Conservation (phyloP, 2,888 invertebrate genomes). For the Drosophila yooni region DNA sequence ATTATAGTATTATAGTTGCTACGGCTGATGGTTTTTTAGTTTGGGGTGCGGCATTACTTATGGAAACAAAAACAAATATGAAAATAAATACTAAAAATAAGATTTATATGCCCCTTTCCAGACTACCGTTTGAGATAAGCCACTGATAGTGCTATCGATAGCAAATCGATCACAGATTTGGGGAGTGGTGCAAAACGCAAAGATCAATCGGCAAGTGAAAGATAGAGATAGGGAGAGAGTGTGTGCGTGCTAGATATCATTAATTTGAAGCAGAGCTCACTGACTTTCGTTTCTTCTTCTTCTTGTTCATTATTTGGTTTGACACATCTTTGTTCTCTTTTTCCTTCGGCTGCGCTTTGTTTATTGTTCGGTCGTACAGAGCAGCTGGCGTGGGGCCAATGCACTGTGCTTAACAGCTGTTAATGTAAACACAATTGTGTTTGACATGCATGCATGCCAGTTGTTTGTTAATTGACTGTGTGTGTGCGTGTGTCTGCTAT, state of each 20-base stretch:
- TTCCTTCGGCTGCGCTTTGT: constrained; percentile 48
- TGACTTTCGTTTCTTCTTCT: constrained; percentile 23
- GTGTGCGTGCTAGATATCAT: constrained; percentile 14
- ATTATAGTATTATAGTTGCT: constrained; percentile 38
- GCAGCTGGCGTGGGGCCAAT: constrained; percentile 50
- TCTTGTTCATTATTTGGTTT: constrained; percentile 14
- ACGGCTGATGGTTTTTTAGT: constrained; percentile 38
- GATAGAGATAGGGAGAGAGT: not conserved
- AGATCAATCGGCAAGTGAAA: not conserved
- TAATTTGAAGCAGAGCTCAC: constrained; percentile 22
- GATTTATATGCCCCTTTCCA: not conserved
- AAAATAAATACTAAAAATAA: constrained; percentile 27
- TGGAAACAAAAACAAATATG: constrained; percentile 32
- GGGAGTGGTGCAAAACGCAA: not conserved
- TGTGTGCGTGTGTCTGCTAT: constrained; percentile 2
- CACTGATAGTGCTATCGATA: constrained; percentile 8
- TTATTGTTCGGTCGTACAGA: constrained; percentile 42
- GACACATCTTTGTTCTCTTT: constrained; percentile 39
- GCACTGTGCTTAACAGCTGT: constrained; percentile 38
- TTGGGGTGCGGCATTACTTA: constrained; percentile 32
- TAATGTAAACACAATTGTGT: constrained; percentile 44
- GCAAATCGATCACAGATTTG: constrained; percentile 10
- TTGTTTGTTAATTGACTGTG: constrained; percentile 37
- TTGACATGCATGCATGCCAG: constrained; percentile 29
- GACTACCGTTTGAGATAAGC: constrained; percentile 30